Evolutionary conservation across 2,888 invertebrate species (phyloP), one percentile per base, ranked within the genome.

Genomic region (Fragum whitleyi): DNA sequence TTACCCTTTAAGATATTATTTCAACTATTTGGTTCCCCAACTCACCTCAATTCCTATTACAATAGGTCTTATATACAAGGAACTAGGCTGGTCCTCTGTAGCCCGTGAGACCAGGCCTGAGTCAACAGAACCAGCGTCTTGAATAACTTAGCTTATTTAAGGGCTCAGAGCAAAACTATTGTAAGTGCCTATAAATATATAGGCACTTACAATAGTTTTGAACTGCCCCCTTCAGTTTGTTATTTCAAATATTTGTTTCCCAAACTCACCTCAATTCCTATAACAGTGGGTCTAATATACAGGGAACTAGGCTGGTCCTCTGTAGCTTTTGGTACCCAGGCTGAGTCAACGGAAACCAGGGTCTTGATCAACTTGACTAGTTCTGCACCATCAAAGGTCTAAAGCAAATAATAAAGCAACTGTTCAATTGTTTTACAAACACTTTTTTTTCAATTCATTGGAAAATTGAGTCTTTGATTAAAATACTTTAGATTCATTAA

Each of bases 51-150:
- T 98, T 81, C 97, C 99, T 92, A 99, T 99, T 74, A 98, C 95
- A 14, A 99, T 98, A 39, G 99, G 99, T 89, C 99, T 95, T 87
- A 99, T 96, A 93, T 99, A 99, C 53, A 99, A 95, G 90, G 98
- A 98, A 53, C 97, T 95, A 91, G 97, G 96, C 11, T 90, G 88
- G 14, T 81, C 82, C 9, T 29, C 65, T 0, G 84, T 80, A 14
- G 97, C 96, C 94, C 97, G 97, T 9, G 99, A 99, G 11, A 99
- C 98, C 99, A 99, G 99, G 94, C 98, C 98, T 91, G 97, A 97
- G 94, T 99, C 99, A 85, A 99, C 96, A 91, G 96, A 96, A 99
- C 95, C 82, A 99, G 95, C 90, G 97, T 96, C 88, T 96, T 95
- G 59, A 99, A 95, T 92, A 98, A 97, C 91, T 96, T 96, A 74